phyloP scores from a whole-genome alignment of 2,797 vertebrate genomes.

The Peromyscus melanophrys region DNA sequence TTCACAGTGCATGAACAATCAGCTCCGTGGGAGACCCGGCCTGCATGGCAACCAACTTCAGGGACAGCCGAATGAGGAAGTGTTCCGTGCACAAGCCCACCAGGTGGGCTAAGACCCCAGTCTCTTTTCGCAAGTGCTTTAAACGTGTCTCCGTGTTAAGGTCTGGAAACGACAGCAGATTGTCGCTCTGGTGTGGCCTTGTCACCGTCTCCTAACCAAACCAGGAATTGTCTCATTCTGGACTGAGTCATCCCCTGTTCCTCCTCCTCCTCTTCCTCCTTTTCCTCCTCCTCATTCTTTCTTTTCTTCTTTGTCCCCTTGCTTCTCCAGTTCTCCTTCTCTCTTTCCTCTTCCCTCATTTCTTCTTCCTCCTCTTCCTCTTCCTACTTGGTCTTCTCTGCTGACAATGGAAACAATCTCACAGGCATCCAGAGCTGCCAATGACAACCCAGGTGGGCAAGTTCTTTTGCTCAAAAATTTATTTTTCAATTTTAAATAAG shows the following conservation, averaged over 20 bases:
- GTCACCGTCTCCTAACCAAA: neutral
- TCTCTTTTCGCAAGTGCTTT: neutral
- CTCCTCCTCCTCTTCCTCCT: neutral
- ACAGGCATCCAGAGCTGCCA: neutral
- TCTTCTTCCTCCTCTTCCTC: neutral
- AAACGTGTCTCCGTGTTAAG: neutral
- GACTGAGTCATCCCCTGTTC: neutral
- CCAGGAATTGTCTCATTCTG: neutral
- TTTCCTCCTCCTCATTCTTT: neutral
- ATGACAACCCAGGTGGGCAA: neutral
- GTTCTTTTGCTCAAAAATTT: slow-evolving; percentile 24
- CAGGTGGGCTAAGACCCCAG: neutral
- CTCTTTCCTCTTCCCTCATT: neutral
- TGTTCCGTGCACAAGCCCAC: neutral
- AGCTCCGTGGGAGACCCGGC: slow-evolving; percentile 27
- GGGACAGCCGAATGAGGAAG: neutral
- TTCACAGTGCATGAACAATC: slow-evolving; percentile 61
- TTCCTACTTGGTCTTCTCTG: neutral
- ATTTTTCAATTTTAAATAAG: slow-evolving; percentile 46
- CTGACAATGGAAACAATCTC: neutral
- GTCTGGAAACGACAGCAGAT: neutral
- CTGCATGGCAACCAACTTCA: neutral
- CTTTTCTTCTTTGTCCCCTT: neutral
- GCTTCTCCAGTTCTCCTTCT: neutral
- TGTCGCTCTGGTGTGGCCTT: neutral